Percentiles rank a stretch among this genome's conserved stretches.
These are phyloP conservation scores for Aleiodes leptofemur DNA, from an alignment of 2,888 invertebrate species.

Conservation along the genomic window DNA sequence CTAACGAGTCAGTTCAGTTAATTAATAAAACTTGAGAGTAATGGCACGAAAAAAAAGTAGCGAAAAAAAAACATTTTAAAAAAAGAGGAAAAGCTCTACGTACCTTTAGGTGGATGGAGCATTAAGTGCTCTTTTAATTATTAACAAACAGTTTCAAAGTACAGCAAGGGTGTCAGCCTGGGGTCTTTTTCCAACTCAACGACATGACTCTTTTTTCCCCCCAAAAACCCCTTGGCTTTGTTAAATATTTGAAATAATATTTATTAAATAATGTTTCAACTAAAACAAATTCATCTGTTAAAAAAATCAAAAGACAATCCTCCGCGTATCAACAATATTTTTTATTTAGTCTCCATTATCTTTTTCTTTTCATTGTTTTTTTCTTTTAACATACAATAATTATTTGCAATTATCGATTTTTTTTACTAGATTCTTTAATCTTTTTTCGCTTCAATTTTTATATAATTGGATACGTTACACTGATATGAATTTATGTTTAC, in stretches of 20 bases:
- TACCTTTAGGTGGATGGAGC: constrained; percentile 9
- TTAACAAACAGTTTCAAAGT: constrained; percentile 24
- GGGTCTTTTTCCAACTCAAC: not conserved
- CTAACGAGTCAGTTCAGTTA: no score
- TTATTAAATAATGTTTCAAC: not conserved
- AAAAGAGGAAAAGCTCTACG: no score
- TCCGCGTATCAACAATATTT: constrained; percentile 64
- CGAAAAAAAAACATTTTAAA: no score
- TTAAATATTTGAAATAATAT: not conserved
- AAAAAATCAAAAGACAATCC: not conserved
- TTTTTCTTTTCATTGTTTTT: no score
- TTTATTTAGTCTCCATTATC: constrained; percentile 63
- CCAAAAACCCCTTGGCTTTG: not conserved
- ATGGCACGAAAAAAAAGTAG: no score
- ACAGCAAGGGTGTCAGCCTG: not conserved
- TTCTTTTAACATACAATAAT: constrained; percentile 67
- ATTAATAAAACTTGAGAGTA: no score
- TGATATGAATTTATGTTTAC: constrained; percentile 63
- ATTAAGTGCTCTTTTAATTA: constrained; percentile 19
- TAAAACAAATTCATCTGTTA: not conserved
- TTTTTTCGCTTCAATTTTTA: not conserved
- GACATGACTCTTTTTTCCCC: not conserved
- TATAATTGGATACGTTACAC: constrained; percentile 62
- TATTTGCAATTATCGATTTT: constrained; percentile 58
- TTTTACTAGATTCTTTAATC: constrained; percentile 47